Evolutionary conservation across 2,797 vertebrate genomes (phyloP).

Genomic region (Malurus splendens): DNA sequence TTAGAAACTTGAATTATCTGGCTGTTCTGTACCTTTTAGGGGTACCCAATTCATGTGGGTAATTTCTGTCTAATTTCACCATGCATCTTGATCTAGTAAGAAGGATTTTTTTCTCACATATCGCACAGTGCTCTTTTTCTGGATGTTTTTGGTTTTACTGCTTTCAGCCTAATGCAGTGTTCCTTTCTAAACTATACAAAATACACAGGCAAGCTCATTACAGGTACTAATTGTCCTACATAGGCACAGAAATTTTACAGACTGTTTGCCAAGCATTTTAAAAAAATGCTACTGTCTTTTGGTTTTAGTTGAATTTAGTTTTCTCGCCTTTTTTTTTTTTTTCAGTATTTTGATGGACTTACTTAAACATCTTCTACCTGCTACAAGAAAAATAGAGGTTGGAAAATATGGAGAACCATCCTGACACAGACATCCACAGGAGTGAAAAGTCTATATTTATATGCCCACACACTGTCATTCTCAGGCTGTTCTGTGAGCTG

Average conservation of each 20-base stretch:
- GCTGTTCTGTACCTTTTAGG: not conserved
- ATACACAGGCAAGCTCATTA: not conserved
- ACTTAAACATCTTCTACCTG: not conserved
- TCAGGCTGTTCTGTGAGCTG: not conserved
- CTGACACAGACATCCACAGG: not conserved
- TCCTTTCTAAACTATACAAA: not conserved
- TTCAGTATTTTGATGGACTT: not conserved
- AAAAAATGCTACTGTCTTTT: not conserved
- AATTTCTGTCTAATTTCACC: not conserved
- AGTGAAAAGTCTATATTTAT: not conserved
- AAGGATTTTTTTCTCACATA: not conserved
- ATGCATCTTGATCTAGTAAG: not conserved
- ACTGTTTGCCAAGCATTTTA: not conserved
- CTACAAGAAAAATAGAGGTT: not conserved
- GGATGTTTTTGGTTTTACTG: not conserved
- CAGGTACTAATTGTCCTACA: not conserved
- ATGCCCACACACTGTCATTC: not conserved
- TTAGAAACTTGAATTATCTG: not conserved
- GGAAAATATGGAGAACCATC: not conserved
- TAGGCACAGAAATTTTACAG: not conserved
- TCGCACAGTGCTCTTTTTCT: not conserved
- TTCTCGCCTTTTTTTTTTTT: not conserved
- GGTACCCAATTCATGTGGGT: not conserved
- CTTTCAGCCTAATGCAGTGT: not conserved
- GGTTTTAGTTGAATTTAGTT: not conserved